Conservation (phyloP, 2,888 invertebrate species). For the Tetheella fluctuosa region DNA sequence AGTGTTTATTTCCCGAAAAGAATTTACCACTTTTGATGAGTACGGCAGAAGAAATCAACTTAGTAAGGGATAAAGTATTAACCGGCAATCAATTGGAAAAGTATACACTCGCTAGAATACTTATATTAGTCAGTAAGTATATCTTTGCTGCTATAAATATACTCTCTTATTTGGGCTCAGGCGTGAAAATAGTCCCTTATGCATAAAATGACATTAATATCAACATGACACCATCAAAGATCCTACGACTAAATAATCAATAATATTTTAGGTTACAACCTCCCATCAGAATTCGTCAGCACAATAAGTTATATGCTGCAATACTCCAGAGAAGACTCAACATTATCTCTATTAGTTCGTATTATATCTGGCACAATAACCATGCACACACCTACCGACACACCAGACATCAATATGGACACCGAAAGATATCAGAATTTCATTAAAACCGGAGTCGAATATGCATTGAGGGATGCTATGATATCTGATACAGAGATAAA, state of each 20-base stretch:
- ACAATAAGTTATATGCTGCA: conserved; percentile 85
- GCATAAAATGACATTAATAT: too few relatives aligned
- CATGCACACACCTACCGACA: conserved; percentile 72
- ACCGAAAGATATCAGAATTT: conserved; percentile 69
- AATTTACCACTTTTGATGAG: conserved; percentile 69
- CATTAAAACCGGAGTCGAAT: conserved; percentile 71
- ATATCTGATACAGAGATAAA: conserved; percentile 69
- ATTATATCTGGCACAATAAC: conserved; percentile 85
- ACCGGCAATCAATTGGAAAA: conserved; percentile 71
- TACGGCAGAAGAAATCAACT: conserved; percentile 68
- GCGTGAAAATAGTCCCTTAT: too few relatives aligned
- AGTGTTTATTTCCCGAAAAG: conserved; percentile 67
- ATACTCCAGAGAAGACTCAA: conserved; percentile 83
- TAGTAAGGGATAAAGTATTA: conserved; percentile 68
- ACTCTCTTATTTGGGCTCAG: too few relatives aligned
- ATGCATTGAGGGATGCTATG: conserved; percentile 69
- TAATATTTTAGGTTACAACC: conserved; percentile 78
- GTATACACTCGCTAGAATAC: conserved; percentile 73
- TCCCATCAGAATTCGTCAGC: conserved; percentile 85
- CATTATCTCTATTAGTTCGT: conserved; percentile 85
- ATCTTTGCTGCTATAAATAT: too few relatives aligned
- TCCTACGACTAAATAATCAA: background rate
- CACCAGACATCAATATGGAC: conserved; percentile 62
- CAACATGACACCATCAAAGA: too few relatives aligned
- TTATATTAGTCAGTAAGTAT: conserved; percentile 78